Evolutionary conservation across 2,797 vertebrate species (phyloP), one percentile per base, ranked within the genome.

Genomic region (Gymnocypris eckloni): DNA sequence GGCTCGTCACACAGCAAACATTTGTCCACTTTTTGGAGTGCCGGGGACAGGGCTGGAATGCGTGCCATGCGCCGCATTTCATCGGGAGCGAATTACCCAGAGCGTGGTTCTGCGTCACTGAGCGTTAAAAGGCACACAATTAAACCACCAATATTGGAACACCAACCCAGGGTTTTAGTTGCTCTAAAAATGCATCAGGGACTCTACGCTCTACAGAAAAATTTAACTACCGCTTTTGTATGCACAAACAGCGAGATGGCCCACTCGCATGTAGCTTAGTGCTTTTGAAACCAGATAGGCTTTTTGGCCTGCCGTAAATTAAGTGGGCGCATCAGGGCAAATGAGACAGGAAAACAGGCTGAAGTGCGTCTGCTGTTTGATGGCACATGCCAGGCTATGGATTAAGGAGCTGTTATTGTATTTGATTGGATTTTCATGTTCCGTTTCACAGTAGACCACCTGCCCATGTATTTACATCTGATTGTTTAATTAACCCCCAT

Each of bases 401-500:
- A 81, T 86, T 84, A 73, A 83, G 78, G 79, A 45, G 69, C 80
- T 75, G 79, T 86, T 78, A 84, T 71, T 5, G 64, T 89, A 82
- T 89, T 69, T 89, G 86, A 87, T 91, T 89, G 78, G 56, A 87
- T 89, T 88, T 89, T 79, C 79, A 86, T 82, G 81, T 71, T 86
- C 87, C 89, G 89, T 93, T 91, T 87, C 91, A 89, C 89, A 88
- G 86, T 84, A 86, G 88, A 88, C 92, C 84, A 81, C 89, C 91
- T 91, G 90, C 90, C 86, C 72, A 1, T 86, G 86, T 92, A 88
- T 90, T 89, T 93, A 90, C 91, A 91, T 93, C 88, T 93, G 91
- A 91, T 92, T 88, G 86, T 90, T 90, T 92, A 93, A 94, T 95
- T 93, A 94, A 92, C 90, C 91, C 91, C 85, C 80, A 89, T 93